Base-by-base conservation (phyloP, 30 jellyfish, hydroid and myxozoan genomes). In the Aurelia sp. region DNA sequence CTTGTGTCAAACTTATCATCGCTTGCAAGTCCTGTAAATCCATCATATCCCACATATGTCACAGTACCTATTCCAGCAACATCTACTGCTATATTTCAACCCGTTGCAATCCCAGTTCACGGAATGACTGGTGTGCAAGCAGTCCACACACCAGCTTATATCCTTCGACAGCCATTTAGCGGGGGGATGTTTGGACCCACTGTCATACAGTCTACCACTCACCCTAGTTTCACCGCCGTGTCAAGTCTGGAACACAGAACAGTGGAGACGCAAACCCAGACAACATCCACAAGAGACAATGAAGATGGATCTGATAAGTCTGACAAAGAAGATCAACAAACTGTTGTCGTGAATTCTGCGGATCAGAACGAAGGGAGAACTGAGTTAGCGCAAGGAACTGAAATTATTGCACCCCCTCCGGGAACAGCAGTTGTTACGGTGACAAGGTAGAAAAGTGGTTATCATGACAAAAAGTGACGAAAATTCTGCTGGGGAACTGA, bases 31-130 rank as follows among this genome's bases (percentile, higher is more conserved):
- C 91, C 88, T 13, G 92, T 41, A 18, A 74, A 69, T 58, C 88
- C 91, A 35, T 78, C 97, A 13, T 94, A 94, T 72, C 99, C 99
- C 10, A 97, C 99, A 0, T 94, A 89, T 89, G 97, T 88, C 19
- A 94, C 99, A 7, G 99, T 94, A 11, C 99, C 99, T 6, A 89
- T 89, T 59, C 97, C 99, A 8, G 97, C 96, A 19, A 94, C 99
- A 20, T 94, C 99, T 7, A 93, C 98, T 21, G 97, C 99, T 1
- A 94, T 94, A 27, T 94, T 94, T 87, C 99, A 94, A 60, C 99
- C 99, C 19, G 97, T 94, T 77, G 99, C 99, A 3, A 94, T 94
- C 10, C 99, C 99, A 22, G 91, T 93, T n/a, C 96, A 87, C 70
- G 88, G 88, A 77, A 62, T 77, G 78, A 62, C 88, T 44, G 96